Conservation (phyloP, 2,888 invertebrate species). For the Apamea anceps region DNA sequence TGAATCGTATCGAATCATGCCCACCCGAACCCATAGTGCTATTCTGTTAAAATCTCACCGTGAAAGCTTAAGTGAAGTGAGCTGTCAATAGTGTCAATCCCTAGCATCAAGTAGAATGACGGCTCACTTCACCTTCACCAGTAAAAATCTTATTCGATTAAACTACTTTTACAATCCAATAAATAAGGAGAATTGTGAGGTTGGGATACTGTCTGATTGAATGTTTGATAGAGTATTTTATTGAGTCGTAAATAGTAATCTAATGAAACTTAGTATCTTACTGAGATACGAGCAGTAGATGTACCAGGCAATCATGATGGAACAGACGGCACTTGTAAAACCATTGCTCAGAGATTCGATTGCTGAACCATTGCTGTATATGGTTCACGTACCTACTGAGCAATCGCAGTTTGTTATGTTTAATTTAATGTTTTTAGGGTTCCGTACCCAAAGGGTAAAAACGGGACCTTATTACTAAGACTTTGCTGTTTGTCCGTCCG, state of each 20-base stretch:
- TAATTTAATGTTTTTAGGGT: no score
- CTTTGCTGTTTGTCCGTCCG: no score
- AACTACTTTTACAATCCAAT: slow-evolving; percentile 16
- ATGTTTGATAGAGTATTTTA: slow-evolving; percentile 30
- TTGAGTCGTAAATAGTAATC: slow-evolving; percentile 33
- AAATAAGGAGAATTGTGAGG: slow-evolving; percentile 16
- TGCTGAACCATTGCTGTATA: background rate
- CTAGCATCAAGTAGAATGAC: no score
- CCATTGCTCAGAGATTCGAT: background rate
- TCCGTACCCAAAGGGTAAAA: no score
- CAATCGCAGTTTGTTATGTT: background rate
- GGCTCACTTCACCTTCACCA: background rate
- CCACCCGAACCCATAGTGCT: no score
- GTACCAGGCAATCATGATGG: background rate
- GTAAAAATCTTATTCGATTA: background rate
- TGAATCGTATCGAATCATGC: background rate
- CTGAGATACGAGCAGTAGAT: background rate
- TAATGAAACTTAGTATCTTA: slow-evolving; percentile 4
- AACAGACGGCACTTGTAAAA: background rate
- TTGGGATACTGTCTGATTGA: slow-evolving; percentile 4
- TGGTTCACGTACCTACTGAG: background rate
- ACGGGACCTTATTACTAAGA: no score
- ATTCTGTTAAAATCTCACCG: no score
- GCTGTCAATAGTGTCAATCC: no score
- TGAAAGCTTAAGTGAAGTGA: no score